A percentile compares a stretch with the other conserved stretches of the same genome.
Evolutionary conservation across 2,113 vertebrate genomes (phyloP).

Genomic region (Thryonomys swinderianus): DNA sequence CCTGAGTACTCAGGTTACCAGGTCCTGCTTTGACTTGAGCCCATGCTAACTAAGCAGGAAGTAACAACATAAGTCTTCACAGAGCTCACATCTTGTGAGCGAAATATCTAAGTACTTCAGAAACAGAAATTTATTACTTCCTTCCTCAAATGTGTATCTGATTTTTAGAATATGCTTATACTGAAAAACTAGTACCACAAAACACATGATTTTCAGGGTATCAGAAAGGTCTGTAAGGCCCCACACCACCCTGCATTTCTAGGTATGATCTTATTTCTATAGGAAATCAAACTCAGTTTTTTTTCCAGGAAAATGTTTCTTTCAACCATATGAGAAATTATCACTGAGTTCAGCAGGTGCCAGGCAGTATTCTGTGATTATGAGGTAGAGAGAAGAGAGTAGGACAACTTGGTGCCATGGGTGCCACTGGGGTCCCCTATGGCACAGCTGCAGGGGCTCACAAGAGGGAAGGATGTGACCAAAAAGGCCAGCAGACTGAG

Average conservation of each 20-base stretch:
- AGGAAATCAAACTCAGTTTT: neutral
- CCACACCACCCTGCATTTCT: neutral
- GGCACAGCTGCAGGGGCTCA: neutral
- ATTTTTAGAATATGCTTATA: neutral
- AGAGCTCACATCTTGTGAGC: neutral
- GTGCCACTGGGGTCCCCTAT: too few relatives aligned
- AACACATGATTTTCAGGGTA: neutral
- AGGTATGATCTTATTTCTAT: neutral
- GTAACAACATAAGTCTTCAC: neutral
- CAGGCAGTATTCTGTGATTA: neutral
- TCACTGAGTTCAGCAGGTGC: neutral
- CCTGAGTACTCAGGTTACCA: neutral
- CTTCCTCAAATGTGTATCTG: neutral
- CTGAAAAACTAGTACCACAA: neutral
- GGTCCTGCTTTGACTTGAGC: neutral
- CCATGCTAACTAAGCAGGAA: neutral
- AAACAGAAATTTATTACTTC: neutral
- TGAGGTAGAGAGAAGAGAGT: neutral
- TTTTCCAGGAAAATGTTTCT: neutral
- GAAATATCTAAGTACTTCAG: neutral
- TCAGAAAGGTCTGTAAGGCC: neutral
- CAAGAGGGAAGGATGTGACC: neutral
- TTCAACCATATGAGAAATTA: neutral
- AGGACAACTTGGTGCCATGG: neutral
- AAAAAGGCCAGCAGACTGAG: neutral